Evolutionary conservation across 2,888 invertebrate genomes (phyloP), one percentile per base, ranked within the genome.

Genomic region (Leptogaster cylindrica): DNA sequence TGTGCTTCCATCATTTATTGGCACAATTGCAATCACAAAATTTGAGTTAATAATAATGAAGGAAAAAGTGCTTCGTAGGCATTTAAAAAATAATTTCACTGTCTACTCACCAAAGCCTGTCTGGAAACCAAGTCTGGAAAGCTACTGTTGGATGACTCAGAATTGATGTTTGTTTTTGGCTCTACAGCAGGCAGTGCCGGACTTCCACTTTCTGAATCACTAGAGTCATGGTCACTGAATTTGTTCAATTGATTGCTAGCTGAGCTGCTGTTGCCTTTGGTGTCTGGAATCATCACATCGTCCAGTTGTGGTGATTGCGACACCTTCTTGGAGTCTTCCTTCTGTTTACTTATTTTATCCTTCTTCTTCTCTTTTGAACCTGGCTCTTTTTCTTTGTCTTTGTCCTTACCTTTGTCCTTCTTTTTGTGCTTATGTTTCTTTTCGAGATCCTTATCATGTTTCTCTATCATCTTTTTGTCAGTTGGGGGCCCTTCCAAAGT

Each of bases 331-430:
- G 12, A 31, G 1, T 31, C 31, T 36, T 70, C 65, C 25, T 70
- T 73, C 72, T n/a, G 66, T 75, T 44, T 73, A 75, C 5, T 72
- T 71, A 3, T 69, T 70, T 10, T 75, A 72, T 51, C 74, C 75
- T 7, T 76, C 74, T 68, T 76, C 31, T 74, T 73, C 27, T 75
- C 71, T 25, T 72, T 70, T n/a, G 74, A 72, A 8, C 74, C 75
- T 36, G 78, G 78, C 7, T 80, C 87, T 72, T 86, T 84, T 50
- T 87, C 87, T 74, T 85, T 86, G 50, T 87, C 87, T 73, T 85
- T 85, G 14, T 88, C 88, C 75, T 87, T 84, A 75, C 87, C 89
- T 74, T 88, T 89, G 71, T 87, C 86, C 76, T 87, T 86, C 76
- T 86, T 86, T 79, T 87, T 87, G 72, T 86, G 86, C 75, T 87